A percentile compares a stretch with the other conserved stretches of the same genome.
These are phyloP conservation scores for Enteromius viviparus DNA, from an alignment of 2,797 vertebrate species.

Conservation along the genomic window DNA sequence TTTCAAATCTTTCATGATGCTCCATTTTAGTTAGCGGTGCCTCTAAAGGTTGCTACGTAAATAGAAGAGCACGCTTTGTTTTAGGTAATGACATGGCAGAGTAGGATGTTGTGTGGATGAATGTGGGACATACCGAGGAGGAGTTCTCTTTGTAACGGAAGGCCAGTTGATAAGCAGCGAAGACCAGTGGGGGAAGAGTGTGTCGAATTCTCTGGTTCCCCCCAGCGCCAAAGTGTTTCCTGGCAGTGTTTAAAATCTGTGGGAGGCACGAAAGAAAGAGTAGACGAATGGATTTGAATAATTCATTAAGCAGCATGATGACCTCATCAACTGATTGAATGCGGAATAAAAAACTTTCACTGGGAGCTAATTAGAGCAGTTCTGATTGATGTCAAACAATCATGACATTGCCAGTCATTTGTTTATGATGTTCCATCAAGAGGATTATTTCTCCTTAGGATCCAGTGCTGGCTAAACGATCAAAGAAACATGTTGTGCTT, in stretches of 20 bases:
- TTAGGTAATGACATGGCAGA: not conserved
- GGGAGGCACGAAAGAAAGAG: slow-evolving; percentile 15
- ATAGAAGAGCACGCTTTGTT: not conserved
- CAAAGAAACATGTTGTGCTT: slow-evolving; percentile 23
- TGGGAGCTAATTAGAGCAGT: slow-evolving; percentile 41
- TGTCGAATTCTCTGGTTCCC: slow-evolving; percentile 97
- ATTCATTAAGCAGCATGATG: slow-evolving; percentile 51
- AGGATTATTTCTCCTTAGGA: slow-evolving; percentile 3
- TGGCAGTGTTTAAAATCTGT: slow-evolving; percentile 95
- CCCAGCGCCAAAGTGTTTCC: slow-evolving; percentile 97
- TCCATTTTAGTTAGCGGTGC: not conserved
- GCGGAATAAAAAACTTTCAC: slow-evolving; percentile 31
- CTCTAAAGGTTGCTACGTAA: not conserved
- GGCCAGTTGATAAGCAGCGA: slow-evolving; percentile 95
- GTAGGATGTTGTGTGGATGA: not conserved
- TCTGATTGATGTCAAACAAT: slow-evolving; percentile 30
- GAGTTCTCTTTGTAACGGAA: slow-evolving; percentile 96
- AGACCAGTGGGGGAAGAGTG: slow-evolving; percentile 93
- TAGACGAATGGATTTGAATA: slow-evolving; percentile 34
- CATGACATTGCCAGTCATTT: slow-evolving; percentile 26
- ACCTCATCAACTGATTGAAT: slow-evolving; percentile 30
- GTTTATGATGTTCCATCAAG: slow-evolving; percentile 27
- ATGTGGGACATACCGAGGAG: slow-evolving; percentile 77
- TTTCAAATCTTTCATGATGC: not conserved
- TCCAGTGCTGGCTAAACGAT: not conserved